phyloP scores from a whole-genome alignment of 2,888 invertebrate species.

The Diplolepis rosae region DNA sequence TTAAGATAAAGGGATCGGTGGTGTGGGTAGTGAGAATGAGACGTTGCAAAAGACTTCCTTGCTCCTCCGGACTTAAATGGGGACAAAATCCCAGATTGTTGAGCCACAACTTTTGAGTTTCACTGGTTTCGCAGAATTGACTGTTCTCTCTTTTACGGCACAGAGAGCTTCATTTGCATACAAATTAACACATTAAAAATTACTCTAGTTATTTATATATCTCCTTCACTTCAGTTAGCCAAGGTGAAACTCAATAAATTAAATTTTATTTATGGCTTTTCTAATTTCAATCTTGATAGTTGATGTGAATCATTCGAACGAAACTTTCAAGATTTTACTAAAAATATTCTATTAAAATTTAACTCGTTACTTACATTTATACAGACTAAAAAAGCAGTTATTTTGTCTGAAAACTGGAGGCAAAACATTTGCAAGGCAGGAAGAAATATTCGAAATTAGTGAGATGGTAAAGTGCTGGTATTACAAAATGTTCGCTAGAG shows the following conservation, averaged over 20 bases:
- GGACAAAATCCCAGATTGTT: slow-evolving; percentile 30
- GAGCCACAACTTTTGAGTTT: slow-evolving; percentile 29
- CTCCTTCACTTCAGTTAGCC: not conserved
- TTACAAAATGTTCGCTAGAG: slow-evolving; percentile 18
- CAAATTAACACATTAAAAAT: slow-evolving; percentile 31
- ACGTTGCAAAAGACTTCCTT: slow-evolving; percentile 19
- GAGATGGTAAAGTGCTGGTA: slow-evolving; percentile 21
- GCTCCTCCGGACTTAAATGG: slow-evolving; percentile 21
- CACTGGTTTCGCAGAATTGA: slow-evolving; percentile 8
- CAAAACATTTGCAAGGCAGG: not conserved
- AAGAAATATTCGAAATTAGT: slow-evolving; percentile 11
- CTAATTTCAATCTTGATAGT: too few relatives aligned
- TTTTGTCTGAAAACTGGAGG: not conserved
- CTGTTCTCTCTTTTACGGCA: not conserved
- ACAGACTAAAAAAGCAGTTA: not conserved
- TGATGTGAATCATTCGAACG: too few relatives aligned
- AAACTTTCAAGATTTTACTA: too few relatives aligned
- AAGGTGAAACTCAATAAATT: not conserved
- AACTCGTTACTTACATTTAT: not conserved
- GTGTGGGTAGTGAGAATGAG: slow-evolving; percentile 34
- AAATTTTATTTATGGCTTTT: too few relatives aligned
- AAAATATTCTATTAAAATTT: not conserved
- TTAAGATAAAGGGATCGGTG: slow-evolving; percentile 56
- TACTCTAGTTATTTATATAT: slow-evolving; percentile 11
- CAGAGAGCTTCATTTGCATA: slow-evolving; percentile 20